A percentile compares a stretch with the other conserved stretches of the same genome.
These are phyloP conservation scores for Agriopis leucophaearia DNA, from an alignment of 2,888 invertebrate species.

Conservation along the genomic window DNA sequence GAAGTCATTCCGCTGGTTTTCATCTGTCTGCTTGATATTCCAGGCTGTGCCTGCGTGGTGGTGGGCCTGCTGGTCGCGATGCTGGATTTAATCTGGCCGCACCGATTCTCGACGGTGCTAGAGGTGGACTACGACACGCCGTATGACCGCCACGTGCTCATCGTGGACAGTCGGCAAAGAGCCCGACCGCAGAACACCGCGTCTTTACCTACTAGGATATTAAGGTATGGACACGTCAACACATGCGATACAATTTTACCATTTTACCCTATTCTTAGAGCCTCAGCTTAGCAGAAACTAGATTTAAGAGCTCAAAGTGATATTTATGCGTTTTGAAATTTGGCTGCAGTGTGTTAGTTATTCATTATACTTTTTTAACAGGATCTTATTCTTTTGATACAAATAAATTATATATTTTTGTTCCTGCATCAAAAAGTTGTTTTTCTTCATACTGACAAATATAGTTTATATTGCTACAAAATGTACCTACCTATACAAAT, in stretches of 20 bases:
- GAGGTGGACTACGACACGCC: conserved; percentile 98
- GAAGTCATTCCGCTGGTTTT: not conserved
- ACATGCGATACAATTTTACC: too few species aligned
- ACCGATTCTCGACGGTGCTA: conserved; percentile 95
- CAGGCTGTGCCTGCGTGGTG: conserved; percentile 92
- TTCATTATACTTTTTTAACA: not conserved
- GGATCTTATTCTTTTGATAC: not conserved
- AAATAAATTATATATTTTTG: not conserved
- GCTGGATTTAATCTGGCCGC: conserved; percentile 93
- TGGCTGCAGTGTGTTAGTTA: not conserved
- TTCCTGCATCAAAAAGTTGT: not conserved
- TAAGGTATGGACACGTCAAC: conserved; percentile 82
- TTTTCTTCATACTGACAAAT: not conserved
- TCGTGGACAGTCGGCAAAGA: conserved; percentile 91
- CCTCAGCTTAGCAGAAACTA: not conserved
- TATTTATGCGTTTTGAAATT: not conserved
- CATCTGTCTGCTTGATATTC: conserved; percentile 13
- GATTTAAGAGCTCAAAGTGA: not conserved
- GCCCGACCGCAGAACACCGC: conserved; percentile 76
- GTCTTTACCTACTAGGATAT: conserved; percentile 87
- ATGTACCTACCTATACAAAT: too few species aligned
- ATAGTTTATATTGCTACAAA: not conserved
- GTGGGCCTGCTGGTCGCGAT: conserved; percentile 93
- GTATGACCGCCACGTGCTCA: conserved; percentile 96
- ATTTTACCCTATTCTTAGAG: too few species aligned